Evolutionary conservation across 1,140 invertebrate species (phyloP), one percentile per base, ranked within the genome.

Genomic region (Helicoverpa armigera): DNA sequence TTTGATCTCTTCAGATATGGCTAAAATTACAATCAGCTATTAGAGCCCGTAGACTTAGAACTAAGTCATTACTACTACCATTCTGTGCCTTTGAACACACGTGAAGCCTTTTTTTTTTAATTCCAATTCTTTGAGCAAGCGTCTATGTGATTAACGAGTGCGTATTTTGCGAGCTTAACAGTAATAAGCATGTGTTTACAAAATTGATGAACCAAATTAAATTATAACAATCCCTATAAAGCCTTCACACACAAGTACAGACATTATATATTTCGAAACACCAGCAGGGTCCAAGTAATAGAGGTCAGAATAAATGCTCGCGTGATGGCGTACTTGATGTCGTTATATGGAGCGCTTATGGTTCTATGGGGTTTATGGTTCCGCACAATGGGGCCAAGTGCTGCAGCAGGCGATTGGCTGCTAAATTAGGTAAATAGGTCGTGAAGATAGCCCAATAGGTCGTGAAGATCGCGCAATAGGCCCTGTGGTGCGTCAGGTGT

Each of bases 391-490:
- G 35, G 65, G 63, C 43, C 63, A n/a, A 50, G 58, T 60, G 29
- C 58, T 67, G 11, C 0, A 43, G 23, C 23, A 23, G 23, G 23
- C 23, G 23, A 12, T 16, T 23, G 9, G 10, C 63, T 3, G n/a
- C 63, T 67, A 67, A 50, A 67, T 23, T 18, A 67, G 10, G 63
- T n/a, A 67, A 67, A 50, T 67, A 50, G 63, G 43, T 67, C 63
- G 43, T n/a, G 63, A 48, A 48, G 9, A 67, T 67, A n/a, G 43
- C 10, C 14, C 63, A 48, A 67, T 65, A 67, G n/a, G 14, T 2
- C 63, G 23, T 16, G 63, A 50, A 50, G 10, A 67, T 67, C 12
- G 48, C 11, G 43, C 63, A 50, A 67, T 67, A 67, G 16, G n/a
- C 11, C 63, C 63, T 43, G 11, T 12, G 18, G 13, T 3, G 13